Percentiles rank a stretch among this genome's conserved stretches.
Conservation (phyloP, 2,888 invertebrate species). For the Pyrrhopygopsis socrates region DNA sequence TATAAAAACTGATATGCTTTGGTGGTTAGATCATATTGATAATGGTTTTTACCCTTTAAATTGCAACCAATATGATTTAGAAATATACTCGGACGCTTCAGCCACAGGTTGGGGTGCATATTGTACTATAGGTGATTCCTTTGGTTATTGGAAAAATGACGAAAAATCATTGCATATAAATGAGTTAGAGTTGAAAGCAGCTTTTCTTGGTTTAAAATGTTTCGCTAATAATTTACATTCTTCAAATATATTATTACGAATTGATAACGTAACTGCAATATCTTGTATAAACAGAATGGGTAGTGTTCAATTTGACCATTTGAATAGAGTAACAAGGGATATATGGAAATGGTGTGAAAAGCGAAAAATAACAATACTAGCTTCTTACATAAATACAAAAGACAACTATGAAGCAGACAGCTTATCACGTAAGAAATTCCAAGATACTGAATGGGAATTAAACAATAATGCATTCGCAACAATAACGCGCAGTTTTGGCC, state of each 20-base stretch:
- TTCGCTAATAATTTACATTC: neutral
- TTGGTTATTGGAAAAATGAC: conserved; percentile 1
- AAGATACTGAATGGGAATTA: conserved; percentile 61
- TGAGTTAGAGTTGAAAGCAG: no score
- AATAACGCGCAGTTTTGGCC: neutral
- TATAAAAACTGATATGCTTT: neutral
- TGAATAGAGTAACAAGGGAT: conserved; percentile 30
- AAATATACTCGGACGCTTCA: neutral
- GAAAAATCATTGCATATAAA: neutral
- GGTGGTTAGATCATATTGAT: neutral
- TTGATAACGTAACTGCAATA: conserved; percentile 50
- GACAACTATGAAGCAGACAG: conserved; percentile 26
- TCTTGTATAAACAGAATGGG: conserved; percentile 62
- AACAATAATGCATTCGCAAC: neutral
- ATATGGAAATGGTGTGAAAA: conserved; percentile 48
- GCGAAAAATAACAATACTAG: conserved; percentile 40
- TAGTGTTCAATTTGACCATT: conserved; percentile 37
- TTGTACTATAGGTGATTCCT: neutral
- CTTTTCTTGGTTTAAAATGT: conserved; percentile 34
- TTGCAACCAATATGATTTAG: neutral
- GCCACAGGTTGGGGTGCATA: conserved; percentile 19
- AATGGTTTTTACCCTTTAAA: neutral
- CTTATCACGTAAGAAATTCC: conserved; percentile 35
- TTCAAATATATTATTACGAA: neutral
- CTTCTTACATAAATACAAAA: conserved; percentile 56